Conservation (phyloP, 2,888 invertebrate genomes). For the Drosophila glabriapex region DNA sequence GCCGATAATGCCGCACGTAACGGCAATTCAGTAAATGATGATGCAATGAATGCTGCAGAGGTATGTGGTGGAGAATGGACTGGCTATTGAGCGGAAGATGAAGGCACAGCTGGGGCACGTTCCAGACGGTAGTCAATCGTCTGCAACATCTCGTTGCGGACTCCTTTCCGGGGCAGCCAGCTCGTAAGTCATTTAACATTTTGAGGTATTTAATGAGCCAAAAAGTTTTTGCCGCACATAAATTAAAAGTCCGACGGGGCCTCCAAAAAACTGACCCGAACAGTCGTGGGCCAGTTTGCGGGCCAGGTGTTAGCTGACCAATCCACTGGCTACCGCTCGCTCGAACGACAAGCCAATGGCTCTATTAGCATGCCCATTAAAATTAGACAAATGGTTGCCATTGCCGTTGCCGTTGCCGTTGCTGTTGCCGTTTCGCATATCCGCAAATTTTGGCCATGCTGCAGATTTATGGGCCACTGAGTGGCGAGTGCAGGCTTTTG, state of each 20-base stretch:
- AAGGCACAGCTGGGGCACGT: conserved; percentile 40
- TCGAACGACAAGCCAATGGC: conserved; percentile 61
- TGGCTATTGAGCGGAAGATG: not conserved
- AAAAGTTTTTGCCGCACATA: conserved; percentile 77
- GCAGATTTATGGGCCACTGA: conserved; percentile 70
- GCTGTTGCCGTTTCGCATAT: conserved; percentile 70
- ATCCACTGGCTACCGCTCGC: conserved; percentile 24
- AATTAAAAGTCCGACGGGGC: conserved; percentile 66
- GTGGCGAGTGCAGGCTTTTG: conserved; percentile 27
- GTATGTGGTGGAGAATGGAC: conserved; percentile 1
- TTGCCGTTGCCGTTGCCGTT: conserved; percentile 9
- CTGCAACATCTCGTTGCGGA: conserved; percentile 55
- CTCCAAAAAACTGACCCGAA: conserved; percentile 11
- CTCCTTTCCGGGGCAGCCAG: conserved; percentile 32
- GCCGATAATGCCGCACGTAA: conserved; percentile 75
- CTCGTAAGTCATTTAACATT: conserved; percentile 79
- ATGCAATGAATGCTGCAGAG: conserved; percentile 58
- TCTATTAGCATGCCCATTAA: conserved; percentile 83
- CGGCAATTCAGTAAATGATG: conserved; percentile 75
- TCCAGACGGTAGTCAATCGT: conserved; percentile 63
- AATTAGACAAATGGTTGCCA: conserved; percentile 80
- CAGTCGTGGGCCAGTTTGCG: conserved; percentile 17
- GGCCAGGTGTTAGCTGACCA: conserved; percentile 73
- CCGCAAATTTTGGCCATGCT: conserved; percentile 60
- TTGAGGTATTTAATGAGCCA: conserved; percentile 82